Evolutionary conservation across 2,888 invertebrate species (phyloP).

Genomic region (Drosophila eohydei): DNA sequence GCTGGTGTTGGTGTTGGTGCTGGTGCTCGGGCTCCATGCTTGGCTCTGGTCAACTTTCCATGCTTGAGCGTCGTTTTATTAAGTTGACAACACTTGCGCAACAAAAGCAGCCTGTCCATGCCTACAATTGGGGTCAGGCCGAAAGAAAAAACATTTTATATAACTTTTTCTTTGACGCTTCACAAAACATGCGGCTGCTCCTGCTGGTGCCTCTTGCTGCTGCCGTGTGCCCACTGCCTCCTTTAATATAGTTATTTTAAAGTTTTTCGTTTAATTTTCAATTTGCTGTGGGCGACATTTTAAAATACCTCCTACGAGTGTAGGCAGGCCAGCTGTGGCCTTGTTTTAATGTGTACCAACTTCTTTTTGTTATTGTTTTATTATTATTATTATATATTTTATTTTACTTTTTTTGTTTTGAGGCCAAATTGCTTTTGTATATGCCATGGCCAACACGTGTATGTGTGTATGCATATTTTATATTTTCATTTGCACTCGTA

Average conservation of each 20-base stretch:
- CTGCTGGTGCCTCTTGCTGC: not conserved
- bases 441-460: not conserved
- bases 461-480: slow-evolving; percentile 14
- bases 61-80: slow-evolving; percentile 78
- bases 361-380: slow-evolving; percentile 34
- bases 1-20: slow-evolving; percentile 29
- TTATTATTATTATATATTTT: slow-evolving; percentile 8
- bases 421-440: slow-evolving; percentile 35
- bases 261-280: slow-evolving; percentile 82
- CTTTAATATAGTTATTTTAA: slow-evolving; percentile 76
- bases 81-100: slow-evolving; percentile 78
- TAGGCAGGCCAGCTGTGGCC: slow-evolving; percentile 65
- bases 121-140: slow-evolving; percentile 75
- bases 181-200: not conserved
- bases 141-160: slow-evolving; percentile 50
- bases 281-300: slow-evolving; percentile 75
- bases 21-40: slow-evolving; percentile 10
- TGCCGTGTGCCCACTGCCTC: not conserved
- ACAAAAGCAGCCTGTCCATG: slow-evolving; percentile 47
- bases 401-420: not conserved
- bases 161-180: slow-evolving; percentile 55
- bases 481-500: slow-evolving; percentile 41
- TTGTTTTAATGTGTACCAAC: slow-evolving; percentile 60
- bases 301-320: slow-evolving; percentile 57
- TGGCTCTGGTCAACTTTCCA: slow-evolving; percentile 71